phyloP scores from a whole-genome alignment of 2,888 invertebrate species.

The Mesodorylaimus sp. region DNA sequence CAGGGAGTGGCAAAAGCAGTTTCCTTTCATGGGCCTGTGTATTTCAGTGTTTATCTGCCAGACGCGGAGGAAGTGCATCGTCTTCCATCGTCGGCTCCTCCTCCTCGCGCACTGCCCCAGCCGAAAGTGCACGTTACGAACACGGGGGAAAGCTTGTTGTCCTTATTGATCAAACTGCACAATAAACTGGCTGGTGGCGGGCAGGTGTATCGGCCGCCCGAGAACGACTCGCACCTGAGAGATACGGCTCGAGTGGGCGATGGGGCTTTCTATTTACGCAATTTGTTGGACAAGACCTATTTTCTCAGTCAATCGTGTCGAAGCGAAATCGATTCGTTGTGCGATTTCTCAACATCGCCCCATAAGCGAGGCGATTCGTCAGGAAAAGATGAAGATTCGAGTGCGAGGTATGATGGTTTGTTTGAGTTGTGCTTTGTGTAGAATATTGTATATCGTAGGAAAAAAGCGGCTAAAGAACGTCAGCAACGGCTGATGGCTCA shows the following conservation, averaged over 20 bases:
- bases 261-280: not conserved
- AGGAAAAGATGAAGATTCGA: not conserved
- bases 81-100: no score
- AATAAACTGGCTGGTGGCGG: not conserved
- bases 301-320: not conserved
- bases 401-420: not conserved
- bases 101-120: not conserved
- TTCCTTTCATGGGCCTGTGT: no score
- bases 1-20: no score
- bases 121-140: not conserved
- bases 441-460: slow-evolving; percentile 13
- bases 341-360: not conserved
- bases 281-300: not conserved
- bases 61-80: no score
- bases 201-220: not conserved
- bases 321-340: not conserved
- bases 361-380: not conserved
- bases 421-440: not conserved
- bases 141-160: not conserved
- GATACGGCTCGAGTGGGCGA: not conserved
- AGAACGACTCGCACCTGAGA: not conserved
- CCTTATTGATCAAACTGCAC: not conserved
- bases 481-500: slow-evolving; percentile 81
- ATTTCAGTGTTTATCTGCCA: no score
- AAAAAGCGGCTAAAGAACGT: slow-evolving; percentile 51